Conservation (phyloP, 2,797 vertebrate species). For the Fundulus diaphanus region DNA sequence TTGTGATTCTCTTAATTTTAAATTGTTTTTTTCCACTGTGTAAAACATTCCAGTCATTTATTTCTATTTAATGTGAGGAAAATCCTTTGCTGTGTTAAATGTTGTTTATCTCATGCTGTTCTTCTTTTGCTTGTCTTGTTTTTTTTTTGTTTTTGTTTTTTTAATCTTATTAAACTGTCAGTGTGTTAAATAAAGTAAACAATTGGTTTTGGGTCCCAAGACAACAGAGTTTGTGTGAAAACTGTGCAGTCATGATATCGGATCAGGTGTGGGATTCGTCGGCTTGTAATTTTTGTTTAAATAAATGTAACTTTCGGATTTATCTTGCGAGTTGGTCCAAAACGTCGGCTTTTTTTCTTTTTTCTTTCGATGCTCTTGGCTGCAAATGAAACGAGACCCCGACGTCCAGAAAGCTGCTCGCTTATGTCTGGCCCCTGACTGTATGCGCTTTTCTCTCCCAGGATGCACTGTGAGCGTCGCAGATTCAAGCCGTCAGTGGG, state of each 20-base stretch:
- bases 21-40: constrained; percentile 57
- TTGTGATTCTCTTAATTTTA: constrained; percentile 49
- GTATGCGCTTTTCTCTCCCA: constrained; percentile 36
- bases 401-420: background rate
- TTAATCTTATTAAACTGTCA: constrained; percentile 57
- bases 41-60: constrained; percentile 67
- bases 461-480: constrained; percentile 70
- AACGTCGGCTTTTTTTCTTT: background rate
- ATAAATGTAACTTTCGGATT: background rate
- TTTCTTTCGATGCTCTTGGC: background rate
- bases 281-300: constrained; percentile 12
- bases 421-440: background rate
- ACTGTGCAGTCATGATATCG: constrained; percentile 28
- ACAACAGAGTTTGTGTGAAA: constrained; percentile 45
- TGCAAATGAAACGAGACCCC: background rate
- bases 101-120: constrained; percentile 62
- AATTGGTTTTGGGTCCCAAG: constrained; percentile 63
- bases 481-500: constrained; percentile 35
- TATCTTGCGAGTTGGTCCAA: background rate
- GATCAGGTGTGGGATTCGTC: constrained; percentile 22
- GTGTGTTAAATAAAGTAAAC: constrained; percentile 69
- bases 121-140: constrained; percentile 65
- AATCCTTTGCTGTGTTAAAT: constrained; percentile 65
- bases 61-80: constrained; percentile 60
- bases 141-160: constrained; percentile 65